Percentiles rank a stretch among this genome's conserved stretches.
Conservation (phyloP, 2,888 invertebrate genomes). For the Brachynemurus nebulosus region DNA sequence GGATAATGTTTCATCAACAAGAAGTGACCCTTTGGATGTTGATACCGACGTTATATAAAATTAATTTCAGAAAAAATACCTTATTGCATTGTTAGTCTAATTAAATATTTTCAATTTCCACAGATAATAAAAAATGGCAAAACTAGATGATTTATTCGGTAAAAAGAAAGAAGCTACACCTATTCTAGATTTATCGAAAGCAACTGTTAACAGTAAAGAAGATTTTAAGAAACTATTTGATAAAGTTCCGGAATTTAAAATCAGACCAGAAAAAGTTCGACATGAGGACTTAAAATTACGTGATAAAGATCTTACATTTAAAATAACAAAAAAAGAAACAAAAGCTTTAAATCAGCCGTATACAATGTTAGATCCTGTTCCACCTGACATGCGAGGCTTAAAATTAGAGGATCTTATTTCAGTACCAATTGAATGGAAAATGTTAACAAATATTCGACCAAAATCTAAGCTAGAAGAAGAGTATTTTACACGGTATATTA, state of each 20-base stretch:
- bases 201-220: conserved; percentile 61
- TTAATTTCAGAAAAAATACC: not conserved
- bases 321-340: conserved; percentile 57
- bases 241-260: conserved; percentile 81
- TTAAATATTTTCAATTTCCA: too few relatives aligned
- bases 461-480: conserved; percentile 75
- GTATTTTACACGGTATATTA: conserved; percentile 58
- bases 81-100: conserved; percentile 2
- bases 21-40: conserved; percentile 14
- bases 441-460: conserved; percentile 78
- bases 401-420: conserved; percentile 65
- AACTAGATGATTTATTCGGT: conserved; percentile 67
- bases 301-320: conserved; percentile 61
- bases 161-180: conserved; percentile 77
- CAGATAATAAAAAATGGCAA: conserved; percentile 44
- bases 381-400: conserved; percentile 63
- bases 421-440: conserved; percentile 84
- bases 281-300: conserved; percentile 64
- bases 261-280: conserved; percentile 70
- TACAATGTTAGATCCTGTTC: conserved; percentile 63
- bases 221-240: conserved; percentile 72
- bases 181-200: conserved; percentile 71
- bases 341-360: conserved; percentile 48
- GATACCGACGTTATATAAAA: conserved; percentile 7
- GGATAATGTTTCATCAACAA: conserved; percentile 26